Percentiles rank a stretch among this genome's conserved stretches.
These are phyloP conservation scores for Scaptomyza montana DNA, from an alignment of 1,140 invertebrate genomes.

Conservation along the genomic window DNA sequence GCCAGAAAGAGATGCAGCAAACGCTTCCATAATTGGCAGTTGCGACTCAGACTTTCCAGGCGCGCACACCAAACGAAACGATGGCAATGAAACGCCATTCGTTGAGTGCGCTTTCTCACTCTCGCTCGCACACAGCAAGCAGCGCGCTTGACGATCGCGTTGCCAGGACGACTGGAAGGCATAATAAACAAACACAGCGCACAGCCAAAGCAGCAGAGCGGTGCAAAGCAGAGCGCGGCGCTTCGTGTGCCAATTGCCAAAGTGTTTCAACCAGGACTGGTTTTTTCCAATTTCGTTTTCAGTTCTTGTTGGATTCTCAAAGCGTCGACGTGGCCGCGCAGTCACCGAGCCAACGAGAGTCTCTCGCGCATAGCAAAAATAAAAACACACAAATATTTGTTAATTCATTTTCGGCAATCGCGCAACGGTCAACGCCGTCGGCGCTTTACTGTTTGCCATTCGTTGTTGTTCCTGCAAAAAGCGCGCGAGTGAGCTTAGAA, in stretches of 20 bases:
- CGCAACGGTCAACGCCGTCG: slow-evolving; percentile 37
- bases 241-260: slow-evolving; percentile 40
- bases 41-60: slow-evolving; percentile 52
- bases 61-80: slow-evolving; percentile 39
- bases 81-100: slow-evolving; percentile 38
- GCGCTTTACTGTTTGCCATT: slow-evolving; percentile 14
- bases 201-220: too few species aligned
- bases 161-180: slow-evolving; percentile 77
- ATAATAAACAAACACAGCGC: slow-evolving; percentile 2
- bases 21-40: slow-evolving; percentile 63
- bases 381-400: slow-evolving; percentile 11
- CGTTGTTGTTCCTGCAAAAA: slow-evolving; percentile 22
- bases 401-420: slow-evolving; percentile 36
- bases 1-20: slow-evolving; percentile 47
- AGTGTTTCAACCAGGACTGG: slow-evolving; percentile 71
- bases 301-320: slow-evolving; percentile 83
- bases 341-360: slow-evolving; percentile 34
- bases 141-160: slow-evolving; percentile 53
- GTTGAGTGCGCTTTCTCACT: slow-evolving; percentile 12
- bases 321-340: slow-evolving; percentile 69
- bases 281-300: slow-evolving; percentile 79
- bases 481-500: neutral
- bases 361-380: slow-evolving; percentile 28
- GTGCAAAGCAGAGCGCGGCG: neutral
- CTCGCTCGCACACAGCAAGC: neutral